Evolutionary conservation across 2,113 vertebrate species (phyloP).

Genomic region (Antechinus flavipes): DNA sequence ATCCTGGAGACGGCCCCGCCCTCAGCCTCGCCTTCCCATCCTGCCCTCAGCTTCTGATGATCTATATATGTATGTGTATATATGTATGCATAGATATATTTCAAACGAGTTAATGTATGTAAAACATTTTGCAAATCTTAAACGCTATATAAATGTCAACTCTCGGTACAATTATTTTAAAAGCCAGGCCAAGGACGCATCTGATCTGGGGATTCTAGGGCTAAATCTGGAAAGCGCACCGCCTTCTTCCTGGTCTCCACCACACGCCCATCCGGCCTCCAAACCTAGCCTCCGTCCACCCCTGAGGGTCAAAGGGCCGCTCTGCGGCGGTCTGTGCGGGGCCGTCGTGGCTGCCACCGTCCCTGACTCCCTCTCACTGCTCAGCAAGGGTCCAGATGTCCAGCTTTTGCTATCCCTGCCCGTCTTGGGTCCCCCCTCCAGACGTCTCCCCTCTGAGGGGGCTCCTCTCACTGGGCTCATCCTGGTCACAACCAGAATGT

Average conservation of each 20-base stretch:
- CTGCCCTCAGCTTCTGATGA: not conserved
- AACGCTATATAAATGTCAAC: not conserved
- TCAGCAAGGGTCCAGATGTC: not conserved
- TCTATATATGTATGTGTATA: not conserved
- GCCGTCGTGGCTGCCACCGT: not conserved
- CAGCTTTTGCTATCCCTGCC: not conserved
- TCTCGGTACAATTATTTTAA: not conserved
- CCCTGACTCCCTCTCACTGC: not conserved
- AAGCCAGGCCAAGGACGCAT: not conserved
- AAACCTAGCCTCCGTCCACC: rapidly evolving
- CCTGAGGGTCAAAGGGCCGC: not conserved
- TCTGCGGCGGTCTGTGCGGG: not conserved
- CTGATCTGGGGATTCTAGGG: not conserved
- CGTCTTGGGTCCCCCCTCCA: rapidly evolving
- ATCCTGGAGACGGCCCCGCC: not conserved
- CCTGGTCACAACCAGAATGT: rapidly evolving
- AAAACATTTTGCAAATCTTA: not conserved
- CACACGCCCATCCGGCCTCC: not conserved
- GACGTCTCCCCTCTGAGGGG: not conserved
- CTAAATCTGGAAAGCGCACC: not conserved
- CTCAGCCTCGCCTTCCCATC: not conserved
- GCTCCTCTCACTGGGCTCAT: rapidly evolving
- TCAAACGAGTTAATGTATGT: not conserved
- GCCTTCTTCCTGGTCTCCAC: not conserved
- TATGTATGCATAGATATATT: not conserved